These are phyloP conservation scores for Austrofundulus limnaeus DNA, from an alignment of 2,113 vertebrate species.

Conservation along the genomic window DNA sequence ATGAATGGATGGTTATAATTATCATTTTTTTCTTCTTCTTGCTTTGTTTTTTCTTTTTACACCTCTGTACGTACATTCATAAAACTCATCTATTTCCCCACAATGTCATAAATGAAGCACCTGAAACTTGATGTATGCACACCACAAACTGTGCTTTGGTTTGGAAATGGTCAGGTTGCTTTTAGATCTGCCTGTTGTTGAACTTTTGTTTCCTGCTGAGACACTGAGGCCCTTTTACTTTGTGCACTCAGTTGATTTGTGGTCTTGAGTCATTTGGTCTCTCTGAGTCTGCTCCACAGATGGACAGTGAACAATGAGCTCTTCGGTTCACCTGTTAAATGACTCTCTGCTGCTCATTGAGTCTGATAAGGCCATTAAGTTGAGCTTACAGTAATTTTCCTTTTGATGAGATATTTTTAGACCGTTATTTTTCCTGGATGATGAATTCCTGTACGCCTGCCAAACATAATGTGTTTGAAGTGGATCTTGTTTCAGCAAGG, in stretches of 20 bases:
- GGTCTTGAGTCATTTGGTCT: constrained; percentile 5
- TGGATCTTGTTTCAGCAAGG: constrained; percentile 47
- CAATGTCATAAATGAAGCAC: too few relatives aligned
- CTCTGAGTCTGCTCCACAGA: constrained; percentile 44
- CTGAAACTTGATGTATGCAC: too few relatives aligned
- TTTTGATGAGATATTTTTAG: constrained; percentile 67
- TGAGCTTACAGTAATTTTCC: constrained; percentile 62
- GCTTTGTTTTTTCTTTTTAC: too few relatives aligned
- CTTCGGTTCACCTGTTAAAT: constrained; percentile 63
- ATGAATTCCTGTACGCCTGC: constrained; percentile 59
- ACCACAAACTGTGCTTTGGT: too few relatives aligned
- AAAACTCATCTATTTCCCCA: too few relatives aligned
- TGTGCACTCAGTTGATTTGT: constrained; percentile 8
- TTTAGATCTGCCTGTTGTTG: background rate
- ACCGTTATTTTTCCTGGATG: constrained; percentile 52
- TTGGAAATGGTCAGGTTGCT: background rate
- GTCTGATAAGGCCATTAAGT: constrained; percentile 60
- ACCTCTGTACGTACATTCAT: too few relatives aligned
- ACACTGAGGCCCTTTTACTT: constrained; percentile 2
- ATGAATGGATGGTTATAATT: too few relatives aligned
- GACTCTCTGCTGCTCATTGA: constrained; percentile 52
- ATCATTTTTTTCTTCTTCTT: too few relatives aligned
- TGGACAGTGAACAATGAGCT: constrained; percentile 51
- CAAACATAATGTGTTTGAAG: constrained; percentile 60
- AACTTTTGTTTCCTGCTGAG: constrained; percentile 9